Percentiles rank a stretch among this genome's conserved stretches.
Evolutionary conservation across 2,888 invertebrate genomes (phyloP).

Genomic region (Phortica okadai): DNA sequence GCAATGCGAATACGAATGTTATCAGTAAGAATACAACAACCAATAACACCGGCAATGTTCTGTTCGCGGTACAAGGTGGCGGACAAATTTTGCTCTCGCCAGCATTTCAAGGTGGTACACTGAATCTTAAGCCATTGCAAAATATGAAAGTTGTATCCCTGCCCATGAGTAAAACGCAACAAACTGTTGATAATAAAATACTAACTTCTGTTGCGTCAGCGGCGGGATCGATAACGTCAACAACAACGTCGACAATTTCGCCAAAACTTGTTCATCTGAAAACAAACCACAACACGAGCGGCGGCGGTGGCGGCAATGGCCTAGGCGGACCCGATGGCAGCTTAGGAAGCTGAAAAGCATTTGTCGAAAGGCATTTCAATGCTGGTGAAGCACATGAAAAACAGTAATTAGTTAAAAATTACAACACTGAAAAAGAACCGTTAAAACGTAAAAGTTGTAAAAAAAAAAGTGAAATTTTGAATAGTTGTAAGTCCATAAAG

Average conservation of each 20-base stretch:
- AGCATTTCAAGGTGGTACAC: slow-evolving; percentile 79
- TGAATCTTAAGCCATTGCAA: slow-evolving; percentile 81
- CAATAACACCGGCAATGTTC: slow-evolving; percentile 73
- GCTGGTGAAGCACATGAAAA: neutral
- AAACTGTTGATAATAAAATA: slow-evolving; percentile 13
- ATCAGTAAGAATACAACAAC: slow-evolving; percentile 44
- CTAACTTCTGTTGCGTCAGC: slow-evolving; percentile 39
- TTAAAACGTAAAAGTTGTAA: no score
- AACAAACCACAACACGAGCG: slow-evolving; percentile 28
- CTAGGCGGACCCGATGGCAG: neutral
- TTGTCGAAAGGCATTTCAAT: neutral
- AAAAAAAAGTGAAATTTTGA: no score
- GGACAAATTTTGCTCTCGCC: slow-evolving; percentile 81
- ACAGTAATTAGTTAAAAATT: neutral
- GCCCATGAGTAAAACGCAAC: slow-evolving; percentile 42
- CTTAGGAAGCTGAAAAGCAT: neutral
- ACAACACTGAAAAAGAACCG: no score
- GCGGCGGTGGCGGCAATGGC: slow-evolving; percentile 45
- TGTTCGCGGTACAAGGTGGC: slow-evolving; percentile 79
- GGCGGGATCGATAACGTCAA: slow-evolving; percentile 39
- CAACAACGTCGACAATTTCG: slow-evolving; percentile 38
- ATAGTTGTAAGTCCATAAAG: neutral
- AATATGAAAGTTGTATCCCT: slow-evolving; percentile 81
- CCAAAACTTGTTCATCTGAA: slow-evolving; percentile 42
- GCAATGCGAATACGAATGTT: slow-evolving; percentile 33